These are phyloP conservation scores for Falcunculus frontatus DNA, from an alignment of 2,113 vertebrate species.

Conservation along the genomic window DNA sequence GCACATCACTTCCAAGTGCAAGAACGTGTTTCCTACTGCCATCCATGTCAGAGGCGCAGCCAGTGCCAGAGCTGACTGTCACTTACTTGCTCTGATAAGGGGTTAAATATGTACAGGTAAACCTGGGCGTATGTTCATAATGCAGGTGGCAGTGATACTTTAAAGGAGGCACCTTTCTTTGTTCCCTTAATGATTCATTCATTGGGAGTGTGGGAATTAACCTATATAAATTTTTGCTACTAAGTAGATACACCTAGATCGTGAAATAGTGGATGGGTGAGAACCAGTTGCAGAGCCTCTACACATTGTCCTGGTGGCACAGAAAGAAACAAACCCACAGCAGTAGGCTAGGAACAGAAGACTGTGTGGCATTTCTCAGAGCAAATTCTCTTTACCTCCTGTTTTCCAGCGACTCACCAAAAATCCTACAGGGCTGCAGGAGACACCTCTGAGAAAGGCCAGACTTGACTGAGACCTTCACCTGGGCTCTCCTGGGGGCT, in stretches of 20 bases:
- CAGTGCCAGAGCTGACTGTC: slow-evolving; percentile 22
- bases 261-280: slow-evolving; percentile 56
- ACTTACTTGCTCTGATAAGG: neutral
- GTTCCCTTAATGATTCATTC: slow-evolving; percentile 55
- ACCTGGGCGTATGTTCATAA: slow-evolving; percentile 8
- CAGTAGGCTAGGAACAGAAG: neutral
- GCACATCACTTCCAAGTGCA: neutral
- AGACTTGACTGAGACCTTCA: neutral
- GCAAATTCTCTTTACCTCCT: neutral
- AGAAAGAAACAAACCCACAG: neutral
- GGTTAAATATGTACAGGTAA: slow-evolving; percentile 6
- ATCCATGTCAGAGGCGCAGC: neutral
- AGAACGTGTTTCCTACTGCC: neutral
- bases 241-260: slow-evolving; percentile 55
- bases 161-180: slow-evolving; percentile 36
- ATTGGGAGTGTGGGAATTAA: slow-evolving; percentile 50
- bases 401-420: neutral
- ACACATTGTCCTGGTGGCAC: neutral
- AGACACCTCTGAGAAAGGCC: neutral
- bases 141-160: slow-evolving; percentile 12
- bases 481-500: neutral
- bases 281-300: slow-evolving; percentile 22
- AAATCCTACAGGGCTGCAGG: neutral
- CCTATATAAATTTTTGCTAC: slow-evolving; percentile 57
- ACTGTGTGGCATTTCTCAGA: neutral